A percentile compares a stretch with the other conserved stretches of the same genome.
These are phyloP conservation scores for Eupeodes corollae DNA, from an alignment of 1,140 invertebrate genomes.

Conservation along the genomic window DNA sequence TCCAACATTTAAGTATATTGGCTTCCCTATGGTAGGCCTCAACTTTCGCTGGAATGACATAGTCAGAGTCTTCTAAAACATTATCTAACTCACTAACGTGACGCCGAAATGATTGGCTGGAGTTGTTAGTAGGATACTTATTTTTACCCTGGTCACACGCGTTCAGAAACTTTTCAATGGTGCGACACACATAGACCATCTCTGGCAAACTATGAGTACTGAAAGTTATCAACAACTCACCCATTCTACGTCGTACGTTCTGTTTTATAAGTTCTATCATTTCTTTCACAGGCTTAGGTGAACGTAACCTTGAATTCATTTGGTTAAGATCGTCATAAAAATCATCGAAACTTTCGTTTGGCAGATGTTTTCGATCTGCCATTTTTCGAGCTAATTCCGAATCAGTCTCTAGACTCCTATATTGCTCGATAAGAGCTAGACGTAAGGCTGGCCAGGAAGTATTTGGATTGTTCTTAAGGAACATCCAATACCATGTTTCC, in stretches of 20 bases:
- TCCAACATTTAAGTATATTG: too few relatives aligned
- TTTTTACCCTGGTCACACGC: neutral
- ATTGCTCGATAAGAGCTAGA: neutral
- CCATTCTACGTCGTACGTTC: neutral
- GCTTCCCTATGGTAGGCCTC: slow-evolving; percentile 13
- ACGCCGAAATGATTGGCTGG: neutral
- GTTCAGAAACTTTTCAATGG: neutral
- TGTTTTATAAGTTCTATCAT: neutral
- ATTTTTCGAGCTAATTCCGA: neutral
- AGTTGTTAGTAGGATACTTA: too few relatives aligned
- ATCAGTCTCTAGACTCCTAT: neutral
- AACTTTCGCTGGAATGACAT: slow-evolving; percentile 9
- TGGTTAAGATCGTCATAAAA: neutral
- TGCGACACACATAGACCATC: neutral
- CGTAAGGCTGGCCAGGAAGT: neutral
- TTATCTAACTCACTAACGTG: neutral
- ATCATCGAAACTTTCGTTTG: too few relatives aligned
- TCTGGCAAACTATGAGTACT: too few relatives aligned
- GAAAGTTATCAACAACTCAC: neutral
- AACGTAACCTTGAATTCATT: neutral
- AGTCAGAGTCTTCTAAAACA: neutral
- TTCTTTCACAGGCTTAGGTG: neutral
- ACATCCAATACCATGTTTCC: too few relatives aligned
- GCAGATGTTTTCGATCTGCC: neutral
- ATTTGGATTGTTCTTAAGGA: neutral